Percentiles rank a stretch among this genome's conserved stretches.
These are phyloP conservation scores for Coracias cyanogaster DNA, from an alignment of 2,797 vertebrate genomes.

Conservation along the genomic window DNA sequence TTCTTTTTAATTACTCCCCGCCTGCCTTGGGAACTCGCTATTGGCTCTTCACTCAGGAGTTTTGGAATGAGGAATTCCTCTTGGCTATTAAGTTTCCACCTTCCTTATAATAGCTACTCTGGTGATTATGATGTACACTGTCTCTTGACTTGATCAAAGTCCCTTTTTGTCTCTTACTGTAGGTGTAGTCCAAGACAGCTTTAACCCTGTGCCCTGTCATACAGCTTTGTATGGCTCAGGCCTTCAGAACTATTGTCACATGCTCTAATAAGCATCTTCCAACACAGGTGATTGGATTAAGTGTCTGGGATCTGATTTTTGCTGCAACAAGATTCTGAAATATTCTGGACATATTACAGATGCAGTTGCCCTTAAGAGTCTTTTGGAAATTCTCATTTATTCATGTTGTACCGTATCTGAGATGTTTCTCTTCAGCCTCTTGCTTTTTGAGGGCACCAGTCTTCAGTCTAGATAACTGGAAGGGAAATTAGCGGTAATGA, in stretches of 20 bases:
- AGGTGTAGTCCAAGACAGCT: background rate
- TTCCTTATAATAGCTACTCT: background rate
- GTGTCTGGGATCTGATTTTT: background rate
- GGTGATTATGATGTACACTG: background rate
- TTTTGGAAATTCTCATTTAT: background rate
- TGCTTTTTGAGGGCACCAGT: background rate
- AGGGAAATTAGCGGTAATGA: background rate
- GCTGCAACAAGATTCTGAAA: background rate
- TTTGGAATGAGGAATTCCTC: background rate
- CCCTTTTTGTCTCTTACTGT: background rate
- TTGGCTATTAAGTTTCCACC: background rate
- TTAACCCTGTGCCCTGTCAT: background rate
- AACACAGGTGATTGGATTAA: background rate
- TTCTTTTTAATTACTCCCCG: background rate
- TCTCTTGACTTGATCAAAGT: background rate
- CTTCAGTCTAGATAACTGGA: background rate
- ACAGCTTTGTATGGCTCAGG: background rate
- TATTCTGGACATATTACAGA: background rate
- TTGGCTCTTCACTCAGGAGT: background rate
- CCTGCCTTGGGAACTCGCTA: background rate
- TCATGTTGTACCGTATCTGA: rapidly evolving
- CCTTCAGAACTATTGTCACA: background rate
- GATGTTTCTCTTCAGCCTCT: background rate
- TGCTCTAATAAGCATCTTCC: background rate
- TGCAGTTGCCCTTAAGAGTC: background rate